These are phyloP conservation scores for Drosophila lacicola DNA, from an alignment of 2,888 invertebrate genomes.

Conservation along the genomic window DNA sequence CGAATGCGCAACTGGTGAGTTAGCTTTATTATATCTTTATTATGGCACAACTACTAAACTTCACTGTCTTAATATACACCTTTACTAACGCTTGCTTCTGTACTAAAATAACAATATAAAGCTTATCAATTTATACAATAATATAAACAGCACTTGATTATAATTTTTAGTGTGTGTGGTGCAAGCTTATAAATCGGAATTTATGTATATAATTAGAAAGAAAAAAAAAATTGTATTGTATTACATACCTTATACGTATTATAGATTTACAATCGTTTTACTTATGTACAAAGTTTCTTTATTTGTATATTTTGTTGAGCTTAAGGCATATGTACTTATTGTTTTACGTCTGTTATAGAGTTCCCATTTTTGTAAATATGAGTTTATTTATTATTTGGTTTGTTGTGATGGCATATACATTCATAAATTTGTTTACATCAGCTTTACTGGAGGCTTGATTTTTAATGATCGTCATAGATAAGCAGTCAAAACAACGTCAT, in stretches of 20 bases:
- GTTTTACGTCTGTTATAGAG: slow-evolving; percentile 24
- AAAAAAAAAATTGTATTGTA: slow-evolving; percentile 16
- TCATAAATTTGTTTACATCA: slow-evolving; percentile 17
- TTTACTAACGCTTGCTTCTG: slow-evolving; percentile 66
- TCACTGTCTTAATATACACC: slow-evolving; percentile 28
- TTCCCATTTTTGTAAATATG: slow-evolving; percentile 7
- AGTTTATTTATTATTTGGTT: slow-evolving; percentile 15
- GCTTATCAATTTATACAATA: slow-evolving; percentile 5
- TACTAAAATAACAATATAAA: slow-evolving; percentile 32
- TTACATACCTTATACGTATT: slow-evolving; percentile 17
- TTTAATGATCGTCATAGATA: slow-evolving; percentile 2
- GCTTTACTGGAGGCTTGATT: slow-evolving; percentile 6
- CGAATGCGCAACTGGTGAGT: slow-evolving; percentile 85
- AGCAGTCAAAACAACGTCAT: slow-evolving; percentile 13
- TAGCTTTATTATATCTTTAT: slow-evolving; percentile 1
- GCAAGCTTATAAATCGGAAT: slow-evolving; percentile 53
- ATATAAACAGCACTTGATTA: slow-evolving; percentile 19
- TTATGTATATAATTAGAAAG: slow-evolving; percentile 20
- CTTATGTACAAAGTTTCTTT: slow-evolving; percentile 46
- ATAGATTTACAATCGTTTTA: slow-evolving; percentile 22
- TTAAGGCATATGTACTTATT: slow-evolving; percentile 42
- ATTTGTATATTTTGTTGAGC: slow-evolving; percentile 38
- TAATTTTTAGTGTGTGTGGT: slow-evolving; percentile 60
- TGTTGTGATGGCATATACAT: slow-evolving; percentile 7
- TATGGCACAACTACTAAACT: slow-evolving; percentile 41